A percentile compares a stretch with the other conserved stretches of the same genome.
phyloP scores from a whole-genome alignment of 2,888 invertebrate species.

The Ichneumon xanthorius region DNA sequence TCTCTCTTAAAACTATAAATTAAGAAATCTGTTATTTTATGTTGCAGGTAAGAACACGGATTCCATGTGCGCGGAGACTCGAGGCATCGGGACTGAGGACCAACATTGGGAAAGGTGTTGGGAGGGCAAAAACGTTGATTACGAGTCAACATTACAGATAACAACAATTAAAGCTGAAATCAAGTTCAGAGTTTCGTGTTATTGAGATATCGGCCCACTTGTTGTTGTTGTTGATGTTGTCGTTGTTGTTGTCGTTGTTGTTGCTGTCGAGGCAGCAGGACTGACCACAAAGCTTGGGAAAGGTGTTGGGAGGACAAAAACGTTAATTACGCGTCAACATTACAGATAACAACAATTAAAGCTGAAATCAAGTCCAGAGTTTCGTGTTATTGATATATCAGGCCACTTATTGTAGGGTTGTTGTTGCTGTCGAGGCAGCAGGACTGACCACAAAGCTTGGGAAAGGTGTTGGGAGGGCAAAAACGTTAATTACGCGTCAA shows the following conservation, averaged over 20 bases:
- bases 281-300: neutral
- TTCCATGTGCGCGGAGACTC: neutral
- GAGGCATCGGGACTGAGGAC: neutral
- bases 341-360: neutral
- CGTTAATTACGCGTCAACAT: neutral
- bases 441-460: neutral
- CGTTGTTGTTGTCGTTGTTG: no score
- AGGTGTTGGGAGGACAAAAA: neutral
- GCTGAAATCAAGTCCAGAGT: neutral
- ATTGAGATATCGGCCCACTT: neutral
- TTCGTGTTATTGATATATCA: neutral
- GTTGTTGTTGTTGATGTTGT: no score
- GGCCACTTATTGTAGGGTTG: no score
- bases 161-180: neutral
- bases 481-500: neutral
- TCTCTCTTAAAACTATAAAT: neutral
- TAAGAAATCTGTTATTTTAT: constrained; percentile 36
- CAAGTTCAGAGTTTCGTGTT: neutral
- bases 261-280: neutral
- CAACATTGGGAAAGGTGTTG: neutral
- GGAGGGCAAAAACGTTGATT: neutral
- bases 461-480: neutral
- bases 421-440: neutral
- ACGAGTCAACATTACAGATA: neutral
- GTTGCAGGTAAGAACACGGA: constrained; percentile 62